These are phyloP conservation scores for Amazona vittata DNA, from an alignment of 2,113 vertebrate genomes.

Conservation along the genomic window DNA sequence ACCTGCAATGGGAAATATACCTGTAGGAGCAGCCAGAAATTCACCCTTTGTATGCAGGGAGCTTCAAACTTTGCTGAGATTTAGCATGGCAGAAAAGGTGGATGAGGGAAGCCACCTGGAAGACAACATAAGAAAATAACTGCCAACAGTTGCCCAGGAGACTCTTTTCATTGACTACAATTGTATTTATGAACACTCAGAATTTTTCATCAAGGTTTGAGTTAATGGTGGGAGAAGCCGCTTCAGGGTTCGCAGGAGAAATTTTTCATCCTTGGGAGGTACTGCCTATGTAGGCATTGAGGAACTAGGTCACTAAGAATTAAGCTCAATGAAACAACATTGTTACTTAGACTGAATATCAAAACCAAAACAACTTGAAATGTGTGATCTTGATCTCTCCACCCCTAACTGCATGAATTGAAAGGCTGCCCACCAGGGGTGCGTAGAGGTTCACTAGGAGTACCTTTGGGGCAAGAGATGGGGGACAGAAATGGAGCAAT, in stretches of 20 bases:
- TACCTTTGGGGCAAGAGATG: accelerated
- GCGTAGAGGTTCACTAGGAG: not conserved
- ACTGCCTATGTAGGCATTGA: accelerated
- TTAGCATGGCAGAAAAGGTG: not conserved
- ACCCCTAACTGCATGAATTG: not conserved
- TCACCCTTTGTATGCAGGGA: not conserved
- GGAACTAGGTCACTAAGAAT: not conserved
- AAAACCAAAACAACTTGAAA: not conserved
- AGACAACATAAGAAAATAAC: not conserved
- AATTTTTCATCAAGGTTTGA: not conserved
- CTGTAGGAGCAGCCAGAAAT: not conserved
- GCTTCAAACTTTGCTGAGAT: not conserved
- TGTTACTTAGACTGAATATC: not conserved
- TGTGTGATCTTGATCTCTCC: not conserved
- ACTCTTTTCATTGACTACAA: not conserved
- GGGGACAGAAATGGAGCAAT: not conserved
- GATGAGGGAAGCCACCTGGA: not conserved
- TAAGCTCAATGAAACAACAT: not conserved
- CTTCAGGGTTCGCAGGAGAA: not conserved
- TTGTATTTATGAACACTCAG: not conserved
- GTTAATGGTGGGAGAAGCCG: not conserved
- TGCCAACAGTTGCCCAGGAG: not conserved
- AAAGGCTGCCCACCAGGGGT: not conserved
- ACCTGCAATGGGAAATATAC: not conserved
- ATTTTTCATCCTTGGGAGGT: not conserved